These are phyloP conservation scores for Panthera tigris DNA, from an alignment of 2,113 vertebrate species.

Conservation along the genomic window DNA sequence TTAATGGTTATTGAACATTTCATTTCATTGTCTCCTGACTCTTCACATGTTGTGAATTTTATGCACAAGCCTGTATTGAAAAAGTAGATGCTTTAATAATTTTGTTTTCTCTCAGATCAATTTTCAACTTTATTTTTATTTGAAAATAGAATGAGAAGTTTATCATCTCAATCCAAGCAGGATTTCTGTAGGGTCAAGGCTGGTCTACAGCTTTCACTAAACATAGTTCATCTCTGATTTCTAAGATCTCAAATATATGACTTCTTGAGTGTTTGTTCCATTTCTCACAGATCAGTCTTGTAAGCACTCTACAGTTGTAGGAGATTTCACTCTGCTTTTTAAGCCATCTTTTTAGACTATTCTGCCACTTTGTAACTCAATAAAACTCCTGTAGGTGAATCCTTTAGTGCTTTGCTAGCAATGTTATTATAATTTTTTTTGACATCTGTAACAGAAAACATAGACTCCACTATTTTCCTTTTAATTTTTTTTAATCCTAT, in stretches of 20 bases:
- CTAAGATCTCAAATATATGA: background rate
- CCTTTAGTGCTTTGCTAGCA: background rate
- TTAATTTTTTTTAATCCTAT: background rate
- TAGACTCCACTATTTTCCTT: background rate
- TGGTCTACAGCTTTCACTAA: background rate
- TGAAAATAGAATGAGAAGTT: background rate
- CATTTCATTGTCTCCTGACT: background rate
- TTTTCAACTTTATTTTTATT: background rate
- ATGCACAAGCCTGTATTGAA: background rate
- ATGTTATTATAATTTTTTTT: background rate
- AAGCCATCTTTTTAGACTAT: background rate
- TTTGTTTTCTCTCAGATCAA: background rate
- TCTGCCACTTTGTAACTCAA: background rate
- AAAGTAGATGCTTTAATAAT: background rate
- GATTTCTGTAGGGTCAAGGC: background rate
- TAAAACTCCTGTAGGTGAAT: background rate
- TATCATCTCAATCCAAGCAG: background rate
- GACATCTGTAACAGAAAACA: background rate
- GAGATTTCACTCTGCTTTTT: background rate
- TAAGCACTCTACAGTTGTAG: background rate
- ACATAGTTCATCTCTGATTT: background rate
- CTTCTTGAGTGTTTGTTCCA: background rate
- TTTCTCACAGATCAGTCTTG: background rate
- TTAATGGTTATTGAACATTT: background rate
- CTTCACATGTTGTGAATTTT: background rate